Evolutionary conservation across 2,113 vertebrate species (phyloP).

Genomic region (Anarhynchus alexandrinus): DNA sequence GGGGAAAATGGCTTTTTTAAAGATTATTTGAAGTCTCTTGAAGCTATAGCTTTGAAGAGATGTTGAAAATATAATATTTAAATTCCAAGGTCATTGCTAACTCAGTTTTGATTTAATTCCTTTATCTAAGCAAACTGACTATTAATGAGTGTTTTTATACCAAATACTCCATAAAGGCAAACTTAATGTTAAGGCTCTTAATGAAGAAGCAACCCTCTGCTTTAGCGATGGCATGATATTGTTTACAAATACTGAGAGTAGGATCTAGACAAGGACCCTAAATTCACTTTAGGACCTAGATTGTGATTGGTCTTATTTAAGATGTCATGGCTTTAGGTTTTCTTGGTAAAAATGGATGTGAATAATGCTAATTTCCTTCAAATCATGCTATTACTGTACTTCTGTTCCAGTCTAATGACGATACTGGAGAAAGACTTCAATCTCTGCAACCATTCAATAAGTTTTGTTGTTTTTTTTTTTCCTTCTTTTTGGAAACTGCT

Average conservation of each 20-base stretch:
- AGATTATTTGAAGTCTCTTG: background rate
- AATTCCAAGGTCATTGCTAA: conserved; percentile 8
- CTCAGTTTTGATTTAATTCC: conserved; percentile 27
- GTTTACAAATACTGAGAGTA: background rate
- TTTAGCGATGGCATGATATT: background rate
- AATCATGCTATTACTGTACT: background rate
- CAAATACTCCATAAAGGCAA: background rate
- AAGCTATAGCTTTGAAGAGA: conserved; percentile 30
- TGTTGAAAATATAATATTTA: background rate
- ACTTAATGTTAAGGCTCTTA: background rate
- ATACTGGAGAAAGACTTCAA: background rate
- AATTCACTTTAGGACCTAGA: background rate
- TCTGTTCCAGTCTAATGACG: background rate
- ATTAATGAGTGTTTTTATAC: background rate
- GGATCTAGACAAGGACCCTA: background rate
- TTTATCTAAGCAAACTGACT: conserved; percentile 1
- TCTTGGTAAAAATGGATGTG: background rate
- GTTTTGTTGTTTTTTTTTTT: background rate
- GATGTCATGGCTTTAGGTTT: background rate
- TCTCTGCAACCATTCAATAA: background rate
- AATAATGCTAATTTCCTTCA: background rate
- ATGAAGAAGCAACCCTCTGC: background rate
- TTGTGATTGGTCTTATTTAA: background rate
- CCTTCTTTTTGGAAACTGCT: background rate
- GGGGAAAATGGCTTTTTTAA: background rate